Percentiles rank a stretch among this genome's conserved stretches.
phyloP scores from a whole-genome alignment of 2,113 vertebrate genomes.

The Camelus bactrianus region DNA sequence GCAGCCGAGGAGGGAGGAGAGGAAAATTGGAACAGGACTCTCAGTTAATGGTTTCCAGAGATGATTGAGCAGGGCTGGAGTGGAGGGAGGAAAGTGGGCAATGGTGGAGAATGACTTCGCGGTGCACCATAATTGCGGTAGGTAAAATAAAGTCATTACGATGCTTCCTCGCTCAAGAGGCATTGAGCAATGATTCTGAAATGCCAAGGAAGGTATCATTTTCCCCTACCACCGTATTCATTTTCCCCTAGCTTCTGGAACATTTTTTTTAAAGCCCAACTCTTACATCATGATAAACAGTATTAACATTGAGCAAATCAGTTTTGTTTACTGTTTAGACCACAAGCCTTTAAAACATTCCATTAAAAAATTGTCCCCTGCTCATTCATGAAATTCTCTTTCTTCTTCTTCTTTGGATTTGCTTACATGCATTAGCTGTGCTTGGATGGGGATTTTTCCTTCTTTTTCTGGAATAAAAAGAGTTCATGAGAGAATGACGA shows the following conservation, averaged over 20 bases:
- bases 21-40: conserved; percentile 72
- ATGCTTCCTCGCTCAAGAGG: conserved; percentile 32
- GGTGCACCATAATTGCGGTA: conserved; percentile 59
- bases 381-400: conserved; percentile 71
- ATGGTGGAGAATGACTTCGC: conserved; percentile 48
- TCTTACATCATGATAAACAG: conserved; percentile 39
- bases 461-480: conserved; percentile 40
- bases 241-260: conserved; percentile 57
- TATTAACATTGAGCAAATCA: conserved; percentile 39
- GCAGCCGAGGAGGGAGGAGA: conserved; percentile 41
- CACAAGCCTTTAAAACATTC: conserved; percentile 50
- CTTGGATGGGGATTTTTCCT: not conserved
- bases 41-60: conserved; percentile 80
- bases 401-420: not conserved
- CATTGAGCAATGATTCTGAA: conserved; percentile 53
- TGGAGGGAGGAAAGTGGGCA: conserved; percentile 55
- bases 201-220: conserved; percentile 60
- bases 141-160: conserved; percentile 65
- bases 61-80: conserved; percentile 58
- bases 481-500: conserved; percentile 30
- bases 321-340: conserved; percentile 66
- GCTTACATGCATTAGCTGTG: not conserved
- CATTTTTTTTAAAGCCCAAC: not conserved
- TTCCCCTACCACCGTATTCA: conserved; percentile 3
- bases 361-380: conserved; percentile 46